Evolutionary conservation across 1,140 invertebrate genomes (phyloP).

Genomic region (Ganaspis sp.): DNA sequence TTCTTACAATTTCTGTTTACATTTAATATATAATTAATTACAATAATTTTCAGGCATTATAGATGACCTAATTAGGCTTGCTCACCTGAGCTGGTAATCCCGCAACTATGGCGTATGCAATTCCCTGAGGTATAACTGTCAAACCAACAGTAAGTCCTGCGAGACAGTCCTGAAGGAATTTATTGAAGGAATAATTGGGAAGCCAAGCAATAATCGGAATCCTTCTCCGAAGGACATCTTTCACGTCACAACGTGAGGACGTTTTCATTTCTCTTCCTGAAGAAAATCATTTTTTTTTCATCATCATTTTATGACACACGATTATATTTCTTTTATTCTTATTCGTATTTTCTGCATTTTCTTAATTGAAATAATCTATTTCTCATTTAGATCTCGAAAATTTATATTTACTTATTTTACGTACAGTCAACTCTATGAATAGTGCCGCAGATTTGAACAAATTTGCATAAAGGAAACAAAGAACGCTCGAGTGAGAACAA

Average conservation of each 20-base stretch:
- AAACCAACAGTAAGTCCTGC: slow-evolving; percentile 83
- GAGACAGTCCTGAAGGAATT: slow-evolving; percentile 76
- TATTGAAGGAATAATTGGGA: slow-evolving; percentile 75
- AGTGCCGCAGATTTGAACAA: too few relatives aligned
- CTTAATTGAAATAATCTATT: too few relatives aligned
- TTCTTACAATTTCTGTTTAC: too few relatives aligned
- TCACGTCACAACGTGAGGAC: slow-evolving; percentile 50
- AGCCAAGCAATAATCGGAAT: slow-evolving; percentile 77
- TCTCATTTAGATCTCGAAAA: too few relatives aligned
- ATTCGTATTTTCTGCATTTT: too few relatives aligned
- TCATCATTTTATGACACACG: neutral
- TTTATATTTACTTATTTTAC: too few relatives aligned
- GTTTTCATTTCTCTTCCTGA: slow-evolving; percentile 59
- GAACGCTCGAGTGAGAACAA: too few relatives aligned
- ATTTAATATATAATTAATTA: slow-evolving; percentile 4
- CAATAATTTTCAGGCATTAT: too few relatives aligned
- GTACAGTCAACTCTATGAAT: too few relatives aligned
- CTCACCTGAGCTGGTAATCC: slow-evolving; percentile 78
- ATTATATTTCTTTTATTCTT: neutral
- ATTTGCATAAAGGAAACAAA: too few relatives aligned
- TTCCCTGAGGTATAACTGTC: slow-evolving; percentile 83
- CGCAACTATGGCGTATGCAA: slow-evolving; percentile 82
- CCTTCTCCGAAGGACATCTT: slow-evolving; percentile 61
- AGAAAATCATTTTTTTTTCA: neutral
- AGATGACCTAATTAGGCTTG: slow-evolving; percentile 17